phyloP scores from a whole-genome alignment of 2,797 vertebrate genomes.

The Corythornis leucogaster region DNA sequence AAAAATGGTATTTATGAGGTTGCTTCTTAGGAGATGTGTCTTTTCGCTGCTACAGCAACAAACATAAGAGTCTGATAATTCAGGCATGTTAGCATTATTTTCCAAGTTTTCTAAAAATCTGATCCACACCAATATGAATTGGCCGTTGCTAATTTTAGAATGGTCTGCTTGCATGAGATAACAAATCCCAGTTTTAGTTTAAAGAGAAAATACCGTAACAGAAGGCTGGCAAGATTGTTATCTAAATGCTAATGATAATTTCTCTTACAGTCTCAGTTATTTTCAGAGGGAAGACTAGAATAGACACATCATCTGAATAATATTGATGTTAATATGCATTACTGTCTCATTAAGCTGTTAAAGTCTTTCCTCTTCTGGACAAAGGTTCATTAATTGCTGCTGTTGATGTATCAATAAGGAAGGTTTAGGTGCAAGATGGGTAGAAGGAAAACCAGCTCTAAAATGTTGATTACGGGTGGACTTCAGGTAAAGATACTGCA shows the following conservation, averaged over 20 bases:
- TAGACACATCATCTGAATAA: constrained; percentile 55
- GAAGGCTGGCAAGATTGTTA: constrained; percentile 58
- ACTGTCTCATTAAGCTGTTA: constrained; percentile 54
- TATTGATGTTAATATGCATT: constrained; percentile 62
- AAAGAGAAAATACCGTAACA: constrained; percentile 46
- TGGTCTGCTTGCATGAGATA: constrained; percentile 47
- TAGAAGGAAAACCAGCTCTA: neutral
- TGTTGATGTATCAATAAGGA: neutral
- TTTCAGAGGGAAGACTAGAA: constrained; percentile 52
- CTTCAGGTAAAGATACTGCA: neutral
- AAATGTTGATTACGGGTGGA: neutral
- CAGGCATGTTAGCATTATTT: constrained; percentile 7
- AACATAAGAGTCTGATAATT: constrained; percentile 14
- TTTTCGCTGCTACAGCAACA: constrained; percentile 38
- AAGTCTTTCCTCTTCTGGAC: constrained; percentile 49
- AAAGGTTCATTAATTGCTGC: constrained; percentile 35
- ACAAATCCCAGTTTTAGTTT: constrained; percentile 40
- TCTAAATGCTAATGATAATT: constrained; percentile 63
- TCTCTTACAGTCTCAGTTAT: constrained; percentile 44
- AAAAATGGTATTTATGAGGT: constrained; percentile 7
- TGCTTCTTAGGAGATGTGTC: neutral
- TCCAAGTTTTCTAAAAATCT: neutral
- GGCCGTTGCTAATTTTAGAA: constrained; percentile 38
- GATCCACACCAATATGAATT: constrained; percentile 17
- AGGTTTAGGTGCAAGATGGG: neutral